These are phyloP conservation scores for Sceliomorpha sp. DNA, from an alignment of 2,888 invertebrate genomes.

Conservation along the genomic window DNA sequence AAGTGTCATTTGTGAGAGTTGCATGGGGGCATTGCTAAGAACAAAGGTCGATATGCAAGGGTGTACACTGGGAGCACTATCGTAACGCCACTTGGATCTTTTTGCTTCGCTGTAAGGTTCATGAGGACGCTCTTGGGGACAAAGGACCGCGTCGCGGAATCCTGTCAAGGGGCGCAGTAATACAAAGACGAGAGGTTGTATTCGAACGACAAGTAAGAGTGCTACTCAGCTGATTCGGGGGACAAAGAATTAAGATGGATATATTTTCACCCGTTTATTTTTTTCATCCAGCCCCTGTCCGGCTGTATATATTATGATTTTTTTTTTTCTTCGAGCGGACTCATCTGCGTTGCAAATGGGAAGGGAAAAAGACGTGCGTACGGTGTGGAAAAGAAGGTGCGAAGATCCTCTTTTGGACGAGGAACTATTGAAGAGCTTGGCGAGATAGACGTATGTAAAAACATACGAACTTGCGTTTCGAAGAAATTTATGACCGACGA, in stretches of 20 bases:
- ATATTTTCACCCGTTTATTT: slow-evolving; percentile 30
- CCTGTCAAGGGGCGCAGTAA: slow-evolving; percentile 37
- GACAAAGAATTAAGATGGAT: slow-evolving; percentile 40
- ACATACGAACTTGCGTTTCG: too few relatives aligned
- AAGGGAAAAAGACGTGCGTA: too few relatives aligned
- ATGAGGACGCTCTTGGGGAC: slow-evolving; percentile 34
- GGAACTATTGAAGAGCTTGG: too few relatives aligned
- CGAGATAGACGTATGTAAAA: too few relatives aligned
- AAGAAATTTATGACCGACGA: too few relatives aligned
- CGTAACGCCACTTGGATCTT: slow-evolving; percentile 39
- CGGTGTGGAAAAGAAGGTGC: too few relatives aligned
- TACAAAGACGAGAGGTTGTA: slow-evolving; percentile 37
- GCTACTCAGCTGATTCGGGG: slow-evolving; percentile 35
- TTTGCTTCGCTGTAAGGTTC: slow-evolving; percentile 16
- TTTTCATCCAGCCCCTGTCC: too few relatives aligned
- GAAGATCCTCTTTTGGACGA: too few relatives aligned
- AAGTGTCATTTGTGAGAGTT: slow-evolving; percentile 39
- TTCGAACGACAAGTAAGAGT: slow-evolving; percentile 36
- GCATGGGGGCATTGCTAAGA: slow-evolving; percentile 1
- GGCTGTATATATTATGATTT: too few relatives aligned
- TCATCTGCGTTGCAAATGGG: neutral
- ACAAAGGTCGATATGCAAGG: slow-evolving; percentile 5
- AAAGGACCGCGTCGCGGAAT: slow-evolving; percentile 37
- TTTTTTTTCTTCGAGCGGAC: too few relatives aligned
- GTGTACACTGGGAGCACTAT: neutral